A percentile compares a stretch with the other conserved stretches of the same genome.
These are phyloP conservation scores for Condylostylus longicornis DNA, from an alignment of 1,140 invertebrate species.

Conservation along the genomic window DNA sequence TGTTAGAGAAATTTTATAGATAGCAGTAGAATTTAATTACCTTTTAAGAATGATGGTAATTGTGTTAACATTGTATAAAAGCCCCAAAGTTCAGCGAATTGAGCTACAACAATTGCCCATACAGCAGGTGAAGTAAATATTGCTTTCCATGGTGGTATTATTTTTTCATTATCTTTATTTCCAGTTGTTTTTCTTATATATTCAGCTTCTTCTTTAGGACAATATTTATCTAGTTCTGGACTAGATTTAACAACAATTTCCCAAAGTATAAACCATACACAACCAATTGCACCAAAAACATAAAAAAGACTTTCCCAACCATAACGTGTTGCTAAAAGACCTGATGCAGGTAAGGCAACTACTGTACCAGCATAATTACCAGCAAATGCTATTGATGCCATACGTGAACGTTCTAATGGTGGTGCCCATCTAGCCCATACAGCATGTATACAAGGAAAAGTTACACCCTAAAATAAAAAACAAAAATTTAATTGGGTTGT, in stretches of 20 bases:
- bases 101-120: slow-evolving; percentile 79
- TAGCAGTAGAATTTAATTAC: slow-evolving; percentile 30
- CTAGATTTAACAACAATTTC: slow-evolving; percentile 53
- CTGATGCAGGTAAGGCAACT: slow-evolving; percentile 59
- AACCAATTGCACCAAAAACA: slow-evolving; percentile 59
- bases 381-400: slow-evolving; percentile 64
- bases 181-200: slow-evolving; percentile 48
- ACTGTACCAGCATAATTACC: slow-evolving; percentile 73
- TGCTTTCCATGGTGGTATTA: slow-evolving; percentile 59
- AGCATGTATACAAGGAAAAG: slow-evolving; percentile 77
- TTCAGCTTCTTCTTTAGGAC: slow-evolving; percentile 55
- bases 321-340: slow-evolving; percentile 49
- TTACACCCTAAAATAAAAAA: slow-evolving; percentile 53
- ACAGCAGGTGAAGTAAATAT: slow-evolving; percentile 72
- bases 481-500: slow-evolving; percentile 7
- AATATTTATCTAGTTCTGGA: slow-evolving; percentile 59
- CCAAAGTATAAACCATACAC: slow-evolving; percentile 59
- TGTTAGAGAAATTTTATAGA: slow-evolving; percentile 1
- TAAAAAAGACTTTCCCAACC: slow-evolving; percentile 85
- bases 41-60: slow-evolving; percentile 79
- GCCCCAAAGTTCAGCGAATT: slow-evolving; percentile 92
- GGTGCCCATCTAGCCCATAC: slow-evolving; percentile 84
- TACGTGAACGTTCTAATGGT: slow-evolving; percentile 57
- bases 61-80: slow-evolving; percentile 85
- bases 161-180: slow-evolving; percentile 24